Percentiles rank a stretch among this genome's conserved stretches.
These are phyloP conservation scores for Gymnogyps californianus DNA, from an alignment of 2,113 vertebrate species.

Conservation along the genomic window DNA sequence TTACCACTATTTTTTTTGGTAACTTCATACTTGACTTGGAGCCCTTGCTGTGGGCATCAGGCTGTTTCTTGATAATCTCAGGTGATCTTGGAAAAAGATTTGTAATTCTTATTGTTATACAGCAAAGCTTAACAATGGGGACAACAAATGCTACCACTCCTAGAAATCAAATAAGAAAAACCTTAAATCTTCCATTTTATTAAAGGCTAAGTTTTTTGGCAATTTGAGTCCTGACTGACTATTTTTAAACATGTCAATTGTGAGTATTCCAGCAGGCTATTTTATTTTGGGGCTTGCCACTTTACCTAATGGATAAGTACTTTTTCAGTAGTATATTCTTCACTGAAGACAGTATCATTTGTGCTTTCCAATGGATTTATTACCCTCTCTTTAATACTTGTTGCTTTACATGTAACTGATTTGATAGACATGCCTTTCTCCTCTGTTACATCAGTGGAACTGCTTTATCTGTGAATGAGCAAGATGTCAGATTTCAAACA, in stretches of 20 bases:
- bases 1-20: background rate
- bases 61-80: background rate
- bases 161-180: background rate
- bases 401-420: background rate
- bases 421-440: background rate
- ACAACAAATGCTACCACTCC: background rate
- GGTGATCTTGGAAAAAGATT: background rate
- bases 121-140: background rate
- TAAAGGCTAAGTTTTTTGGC: background rate
- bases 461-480: background rate
- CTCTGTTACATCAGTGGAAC: background rate
- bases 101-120: background rate
- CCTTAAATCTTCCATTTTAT: background rate
- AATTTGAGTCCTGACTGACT: background rate
- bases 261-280: background rate
- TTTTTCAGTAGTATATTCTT: background rate
- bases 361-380: background rate
- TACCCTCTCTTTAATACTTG: background rate
- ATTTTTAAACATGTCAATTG: background rate
- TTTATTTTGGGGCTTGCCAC: background rate
- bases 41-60: background rate
- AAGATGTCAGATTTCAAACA: background rate
- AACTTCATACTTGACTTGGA: background rate
- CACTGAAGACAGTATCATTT: background rate
- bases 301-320: background rate